Base-by-base conservation (phyloP, 2,888 invertebrate species). In the Perizoma flavofasciatum region DNA sequence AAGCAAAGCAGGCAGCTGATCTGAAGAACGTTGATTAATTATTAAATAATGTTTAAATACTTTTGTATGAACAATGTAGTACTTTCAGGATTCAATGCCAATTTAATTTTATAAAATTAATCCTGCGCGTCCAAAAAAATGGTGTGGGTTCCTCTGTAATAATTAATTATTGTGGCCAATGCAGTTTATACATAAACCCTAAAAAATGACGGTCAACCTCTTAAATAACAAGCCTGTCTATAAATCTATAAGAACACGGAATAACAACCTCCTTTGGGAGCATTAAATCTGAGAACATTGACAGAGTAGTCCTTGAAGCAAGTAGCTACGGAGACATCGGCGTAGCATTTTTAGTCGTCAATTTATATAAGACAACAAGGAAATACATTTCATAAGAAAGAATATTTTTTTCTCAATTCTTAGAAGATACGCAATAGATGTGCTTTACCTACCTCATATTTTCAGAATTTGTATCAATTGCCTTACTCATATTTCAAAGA, bases 211-310 rank as follows among this genome's bases (percentile, higher is more conserved):
- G 3, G 22, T n/a, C n/a, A n/a, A n/a, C 22, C 22, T 22, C 22
- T 22, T 22, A 3, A 1, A 22, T 22, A 22, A 22, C 35, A 48
- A 33, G 11, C 40, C 43, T 55, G 51, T 47, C 59, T 62, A 65
- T 55, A 58, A 52, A 55, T 44, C 59, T 62, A 62, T 54, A 50
- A 48, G 59, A 49, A 52, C 56, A 65, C 57, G 61, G 52, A 69
- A 70, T 70, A 66, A 66, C 44, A 46, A 63, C 49, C 49, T 59
- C 70, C 61, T 59, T 5, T 32, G 67, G 70, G 73, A 68, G 66
- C 71, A 49, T 59, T 74, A 73, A 75, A 76, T 75, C 69, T 70
- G 67, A 65, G 53, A 65, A 61, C 60, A 61, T 66, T 72, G 72
- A 73, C 70, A 55, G 63, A 72, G 67, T 60, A 62, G 68, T 61